Conservation (phyloP, 2,888 invertebrate genomes). For the Incurvaria masculella region DNA sequence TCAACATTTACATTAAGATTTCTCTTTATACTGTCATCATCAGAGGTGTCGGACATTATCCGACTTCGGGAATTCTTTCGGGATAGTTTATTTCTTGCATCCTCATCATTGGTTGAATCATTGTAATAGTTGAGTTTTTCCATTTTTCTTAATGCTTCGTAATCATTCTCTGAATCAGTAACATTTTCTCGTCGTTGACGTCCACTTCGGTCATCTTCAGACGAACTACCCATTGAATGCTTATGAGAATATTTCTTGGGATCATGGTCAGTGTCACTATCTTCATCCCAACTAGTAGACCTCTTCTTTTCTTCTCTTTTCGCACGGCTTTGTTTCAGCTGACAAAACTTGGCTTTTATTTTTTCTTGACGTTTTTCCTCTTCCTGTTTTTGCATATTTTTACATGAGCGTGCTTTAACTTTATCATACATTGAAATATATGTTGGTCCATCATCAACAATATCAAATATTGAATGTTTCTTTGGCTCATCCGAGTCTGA, state of each 20-base stretch:
- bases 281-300: conserved; percentile 85
- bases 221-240: conserved; percentile 51
- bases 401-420: conserved; percentile 90
- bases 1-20: conserved; percentile 40
- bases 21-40: conserved; percentile 61
- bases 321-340: conserved; percentile 82
- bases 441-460: conserved; percentile 82
- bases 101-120: conserved; percentile 47
- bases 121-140: conserved; percentile 39
- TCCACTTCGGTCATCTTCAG: conserved; percentile 48
- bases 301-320: conserved; percentile 87
- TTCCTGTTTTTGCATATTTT: conserved; percentile 90
- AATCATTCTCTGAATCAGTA: conserved; percentile 48
- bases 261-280: conserved; percentile 67
- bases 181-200: conserved; percentile 42
- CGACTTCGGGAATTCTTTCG: conserved; percentile 69
- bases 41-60: conserved; percentile 77
- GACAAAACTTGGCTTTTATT: conserved; percentile 85
- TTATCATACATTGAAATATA: conserved; percentile 98
- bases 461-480: conserved; percentile 89
- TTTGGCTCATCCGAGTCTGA: conserved; percentile 80
- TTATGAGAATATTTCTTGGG: conserved; percentile 32
- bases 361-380: conserved; percentile 85
- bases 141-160: conserved; percentile 37
- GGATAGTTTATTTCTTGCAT: conserved; percentile 54